phyloP scores from a whole-genome alignment of 2,797 vertebrate species.

The Poeciliopsis turneri region DNA sequence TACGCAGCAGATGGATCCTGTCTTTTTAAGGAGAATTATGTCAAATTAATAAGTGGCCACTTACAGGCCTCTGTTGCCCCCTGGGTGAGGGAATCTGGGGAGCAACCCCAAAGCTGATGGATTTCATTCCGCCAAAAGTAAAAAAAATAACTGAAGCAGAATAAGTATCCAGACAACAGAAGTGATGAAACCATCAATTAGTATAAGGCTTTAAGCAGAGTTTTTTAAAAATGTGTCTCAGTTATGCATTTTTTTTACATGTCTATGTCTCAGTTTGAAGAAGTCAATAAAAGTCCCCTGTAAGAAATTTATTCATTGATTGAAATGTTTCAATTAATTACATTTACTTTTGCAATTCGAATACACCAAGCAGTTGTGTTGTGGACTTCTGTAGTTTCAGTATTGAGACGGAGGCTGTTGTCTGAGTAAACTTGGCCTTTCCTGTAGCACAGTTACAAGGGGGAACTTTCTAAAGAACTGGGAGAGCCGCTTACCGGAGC shows the following conservation, averaged over 20 bases:
- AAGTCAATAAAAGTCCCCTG: background rate
- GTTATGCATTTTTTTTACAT: background rate
- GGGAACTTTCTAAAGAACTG: background rate
- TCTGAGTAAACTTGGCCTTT: background rate
- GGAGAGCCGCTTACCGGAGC: slow-evolving; percentile 81
- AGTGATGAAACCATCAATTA: background rate
- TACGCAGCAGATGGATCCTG: background rate
- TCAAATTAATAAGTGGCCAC: background rate
- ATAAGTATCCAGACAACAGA: background rate
- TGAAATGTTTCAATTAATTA: too few relatives aligned
- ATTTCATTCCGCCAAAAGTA: background rate
- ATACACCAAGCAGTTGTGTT: background rate
- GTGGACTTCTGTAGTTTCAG: background rate
- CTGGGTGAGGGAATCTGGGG: background rate
- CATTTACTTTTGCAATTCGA: too few relatives aligned
- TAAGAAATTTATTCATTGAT: too few relatives aligned
- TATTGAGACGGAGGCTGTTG: background rate
- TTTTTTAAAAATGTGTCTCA: background rate
- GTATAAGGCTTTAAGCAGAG: background rate
- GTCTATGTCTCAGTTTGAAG: background rate
- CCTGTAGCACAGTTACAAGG: background rate
- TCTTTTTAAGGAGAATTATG: background rate
- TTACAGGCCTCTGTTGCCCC: background rate
- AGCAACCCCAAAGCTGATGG: background rate
- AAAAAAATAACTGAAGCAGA: background rate